Evolutionary conservation across 1,140 invertebrate species (phyloP).

Genomic region (Mizuhopecten yessoensis): DNA sequence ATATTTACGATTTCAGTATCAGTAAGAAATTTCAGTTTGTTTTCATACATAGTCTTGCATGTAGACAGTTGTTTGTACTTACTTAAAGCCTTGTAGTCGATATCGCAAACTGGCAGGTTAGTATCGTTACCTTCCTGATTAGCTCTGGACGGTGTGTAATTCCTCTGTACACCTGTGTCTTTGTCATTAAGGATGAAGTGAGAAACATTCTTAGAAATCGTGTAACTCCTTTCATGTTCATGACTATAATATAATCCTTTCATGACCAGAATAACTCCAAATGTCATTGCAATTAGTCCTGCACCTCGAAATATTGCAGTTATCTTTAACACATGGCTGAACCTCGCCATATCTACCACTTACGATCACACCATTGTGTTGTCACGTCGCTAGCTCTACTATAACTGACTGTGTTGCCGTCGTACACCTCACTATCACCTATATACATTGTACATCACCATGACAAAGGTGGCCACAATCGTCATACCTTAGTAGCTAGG

Average conservation of each 20-base stretch:
- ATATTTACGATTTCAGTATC: no score
- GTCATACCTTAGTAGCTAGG: neutral
- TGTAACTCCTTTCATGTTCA: neutral
- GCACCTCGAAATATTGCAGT: neutral
- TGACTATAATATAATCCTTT: neutral
- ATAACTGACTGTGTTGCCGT: neutral
- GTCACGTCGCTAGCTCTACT: neutral
- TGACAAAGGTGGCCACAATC: neutral
- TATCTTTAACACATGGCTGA: neutral
- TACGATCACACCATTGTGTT: neutral
- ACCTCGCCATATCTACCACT: neutral
- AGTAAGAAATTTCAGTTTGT: no score
- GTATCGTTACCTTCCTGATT: neutral
- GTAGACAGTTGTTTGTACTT: neutral
- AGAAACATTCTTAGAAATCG: neutral
- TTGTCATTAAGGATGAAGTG: neutral
- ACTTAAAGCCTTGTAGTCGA: neutral
- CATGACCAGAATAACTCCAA: neutral
- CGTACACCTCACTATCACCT: neutral
- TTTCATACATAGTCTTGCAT: no score
- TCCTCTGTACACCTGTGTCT: neutral
- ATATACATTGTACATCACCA: no score
- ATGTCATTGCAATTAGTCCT: neutral
- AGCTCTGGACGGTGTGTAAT: neutral
- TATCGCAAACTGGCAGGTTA: neutral